phyloP scores from a whole-genome alignment of 1,140 invertebrate species.

The Bombus cullumanus region DNA sequence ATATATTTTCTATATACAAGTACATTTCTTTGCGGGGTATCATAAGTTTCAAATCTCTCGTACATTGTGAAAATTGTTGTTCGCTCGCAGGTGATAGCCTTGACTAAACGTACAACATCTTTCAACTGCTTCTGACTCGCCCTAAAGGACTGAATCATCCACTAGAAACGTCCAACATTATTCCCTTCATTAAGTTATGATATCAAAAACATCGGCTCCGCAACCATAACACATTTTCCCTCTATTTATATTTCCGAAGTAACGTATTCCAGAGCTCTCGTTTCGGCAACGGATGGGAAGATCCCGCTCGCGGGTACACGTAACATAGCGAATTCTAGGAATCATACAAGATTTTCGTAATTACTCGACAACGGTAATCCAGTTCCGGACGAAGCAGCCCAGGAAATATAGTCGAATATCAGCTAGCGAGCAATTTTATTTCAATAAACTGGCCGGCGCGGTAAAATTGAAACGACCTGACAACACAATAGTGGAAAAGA shows the following conservation, averaged over 20 bases:
- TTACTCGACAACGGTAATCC: slow-evolving; percentile 35
- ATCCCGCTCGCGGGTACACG: background rate
- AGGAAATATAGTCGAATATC: slow-evolving; percentile 30
- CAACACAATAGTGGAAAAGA: no score
- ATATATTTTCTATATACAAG: no score
- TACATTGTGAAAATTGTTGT: no score
- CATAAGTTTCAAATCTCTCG: no score
- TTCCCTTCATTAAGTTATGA: background rate
- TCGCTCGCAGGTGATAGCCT: background rate
- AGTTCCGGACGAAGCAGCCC: background rate
- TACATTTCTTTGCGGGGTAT: no score
- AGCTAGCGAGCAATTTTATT: slow-evolving; percentile 46
- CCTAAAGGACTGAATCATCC: no score
- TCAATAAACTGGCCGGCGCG: slow-evolving; percentile 50
- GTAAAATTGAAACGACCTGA: slow-evolving; percentile 54
- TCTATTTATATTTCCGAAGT: background rate
- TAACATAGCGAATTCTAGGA: background rate
- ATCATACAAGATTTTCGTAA: background rate
- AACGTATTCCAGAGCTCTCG: background rate
- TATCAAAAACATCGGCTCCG: background rate
- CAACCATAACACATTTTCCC: no score
- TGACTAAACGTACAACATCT: no score
- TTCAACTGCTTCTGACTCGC: no score
- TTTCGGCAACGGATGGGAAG: background rate
- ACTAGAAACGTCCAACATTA: no score